Conservation (phyloP, 1,140 invertebrate genomes). For the Platyscapa corneri region DNA sequence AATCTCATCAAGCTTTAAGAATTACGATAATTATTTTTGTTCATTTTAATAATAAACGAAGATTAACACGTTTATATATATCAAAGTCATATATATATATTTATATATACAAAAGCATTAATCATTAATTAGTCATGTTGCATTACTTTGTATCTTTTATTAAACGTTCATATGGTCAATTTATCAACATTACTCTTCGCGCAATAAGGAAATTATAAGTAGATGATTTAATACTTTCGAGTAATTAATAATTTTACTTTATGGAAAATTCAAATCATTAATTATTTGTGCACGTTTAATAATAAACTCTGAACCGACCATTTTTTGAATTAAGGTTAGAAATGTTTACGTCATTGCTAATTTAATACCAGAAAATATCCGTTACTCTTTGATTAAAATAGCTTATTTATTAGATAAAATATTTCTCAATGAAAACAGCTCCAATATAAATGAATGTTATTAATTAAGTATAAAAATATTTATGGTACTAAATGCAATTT, state of each 20-base stretch:
- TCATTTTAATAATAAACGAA: not conserved
- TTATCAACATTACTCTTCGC: not conserved
- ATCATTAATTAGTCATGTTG: not conserved
- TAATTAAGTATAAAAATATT: not conserved
- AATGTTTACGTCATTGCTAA: slow-evolving; percentile 14
- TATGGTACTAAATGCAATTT: no score
- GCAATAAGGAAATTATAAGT: not conserved
- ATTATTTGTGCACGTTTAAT: not conserved
- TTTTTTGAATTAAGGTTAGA: slow-evolving; percentile 11
- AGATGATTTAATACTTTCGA: not conserved
- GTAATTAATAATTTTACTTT: not conserved
- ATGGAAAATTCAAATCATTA: not conserved
- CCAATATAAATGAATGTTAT: not conserved
- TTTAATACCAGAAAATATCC: not conserved
- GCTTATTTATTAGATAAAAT: not conserved
- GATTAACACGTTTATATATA: not conserved
- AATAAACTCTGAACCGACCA: not conserved
- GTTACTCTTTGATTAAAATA: slow-evolving; percentile 2
- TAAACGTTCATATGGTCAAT: not conserved
- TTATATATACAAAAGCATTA: no score
- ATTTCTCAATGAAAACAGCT: not conserved
- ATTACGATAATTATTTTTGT: not conserved
- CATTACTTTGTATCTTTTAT: not conserved
- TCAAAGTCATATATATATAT: not conserved
- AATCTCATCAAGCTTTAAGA: not conserved